Conservation (phyloP, 2,113 vertebrate genomes). For the Cygnus buccinator region DNA sequence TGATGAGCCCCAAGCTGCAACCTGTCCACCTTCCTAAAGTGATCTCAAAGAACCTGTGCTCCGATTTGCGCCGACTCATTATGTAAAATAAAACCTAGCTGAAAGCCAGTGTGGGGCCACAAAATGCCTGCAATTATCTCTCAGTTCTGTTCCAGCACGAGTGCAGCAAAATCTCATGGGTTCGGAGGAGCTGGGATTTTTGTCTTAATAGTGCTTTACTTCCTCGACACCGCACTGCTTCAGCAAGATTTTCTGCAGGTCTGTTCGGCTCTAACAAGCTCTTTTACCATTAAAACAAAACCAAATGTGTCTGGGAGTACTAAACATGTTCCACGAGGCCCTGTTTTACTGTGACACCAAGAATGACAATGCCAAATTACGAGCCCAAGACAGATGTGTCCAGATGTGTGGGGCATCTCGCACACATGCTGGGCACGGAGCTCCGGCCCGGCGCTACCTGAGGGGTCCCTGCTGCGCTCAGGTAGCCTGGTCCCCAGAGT, state of each 20-base stretch:
- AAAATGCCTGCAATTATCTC: slow-evolving; percentile 41
- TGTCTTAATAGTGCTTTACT: slow-evolving; percentile 5
- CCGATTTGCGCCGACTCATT: background rate
- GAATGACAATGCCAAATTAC: background rate
- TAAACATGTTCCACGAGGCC: background rate
- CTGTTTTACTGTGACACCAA: background rate
- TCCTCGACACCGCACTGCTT: background rate
- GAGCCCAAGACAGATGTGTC: background rate
- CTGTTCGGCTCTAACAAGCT: slow-evolving; percentile 28
- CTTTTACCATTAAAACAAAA: slow-evolving; percentile 15
- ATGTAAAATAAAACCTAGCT: slow-evolving; percentile 43
- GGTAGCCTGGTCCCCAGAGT: background rate
- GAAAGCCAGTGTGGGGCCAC: slow-evolving; percentile 34
- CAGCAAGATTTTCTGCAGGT: slow-evolving; percentile 18
- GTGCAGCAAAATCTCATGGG: slow-evolving; percentile 1
- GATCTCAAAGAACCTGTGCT: slow-evolving; percentile 31
- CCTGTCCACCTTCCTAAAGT: background rate
- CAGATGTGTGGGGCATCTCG: slow-evolving; percentile 6
- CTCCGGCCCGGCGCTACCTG: background rate
- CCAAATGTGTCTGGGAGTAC: background rate
- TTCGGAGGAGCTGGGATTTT: background rate
- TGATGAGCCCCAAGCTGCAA: background rate
- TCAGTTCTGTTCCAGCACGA: slow-evolving; percentile 12
- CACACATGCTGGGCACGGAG: fast-evolving
- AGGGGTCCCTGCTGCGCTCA: background rate